These are phyloP conservation scores for Thaumatotibia leucotreta DNA, from an alignment of 1,140 invertebrate species.

Conservation along the genomic window DNA sequence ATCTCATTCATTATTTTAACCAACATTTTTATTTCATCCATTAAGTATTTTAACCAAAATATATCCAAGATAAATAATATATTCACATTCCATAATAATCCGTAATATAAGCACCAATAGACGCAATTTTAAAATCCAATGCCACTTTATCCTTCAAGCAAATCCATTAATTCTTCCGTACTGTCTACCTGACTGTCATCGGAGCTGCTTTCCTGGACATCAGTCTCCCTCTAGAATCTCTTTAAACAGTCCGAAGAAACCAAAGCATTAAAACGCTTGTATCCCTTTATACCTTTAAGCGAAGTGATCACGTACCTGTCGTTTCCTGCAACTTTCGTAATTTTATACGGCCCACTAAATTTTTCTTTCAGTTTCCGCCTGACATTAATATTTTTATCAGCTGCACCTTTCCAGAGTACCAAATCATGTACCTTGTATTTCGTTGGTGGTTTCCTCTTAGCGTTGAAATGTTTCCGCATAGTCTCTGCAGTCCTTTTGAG, in stretches of 20 bases:
- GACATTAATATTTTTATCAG: background rate
- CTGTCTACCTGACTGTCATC: background rate
- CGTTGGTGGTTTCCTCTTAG: background rate
- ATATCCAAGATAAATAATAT: too few relatives aligned
- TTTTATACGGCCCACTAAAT: slow-evolving; percentile 22
- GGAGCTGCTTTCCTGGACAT: background rate
- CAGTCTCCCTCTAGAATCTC: background rate
- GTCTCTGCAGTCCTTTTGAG: background rate
- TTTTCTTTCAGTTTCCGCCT: slow-evolving; percentile 20
- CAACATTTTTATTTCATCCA: too few relatives aligned
- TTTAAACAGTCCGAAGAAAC: background rate
- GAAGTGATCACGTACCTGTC: slow-evolving; percentile 21
- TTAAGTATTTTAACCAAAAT: too few relatives aligned
- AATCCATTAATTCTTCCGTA: slow-evolving; percentile 10
- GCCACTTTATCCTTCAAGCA: slow-evolving; percentile 15
- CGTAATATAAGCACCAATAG: too few relatives aligned
- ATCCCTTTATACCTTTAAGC: background rate
- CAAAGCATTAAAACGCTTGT: background rate
- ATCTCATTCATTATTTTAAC: too few relatives aligned
- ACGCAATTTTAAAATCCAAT: too few relatives aligned
- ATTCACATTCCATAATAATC: too few relatives aligned
- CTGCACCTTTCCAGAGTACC: background rate
- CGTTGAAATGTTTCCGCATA: slow-evolving; percentile 6
- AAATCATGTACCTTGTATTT: background rate
- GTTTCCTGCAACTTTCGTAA: slow-evolving; percentile 20